Percentiles rank a stretch among this genome's conserved stretches.
Evolutionary conservation across 2,797 vertebrate genomes (phyloP).

Genomic region (Micrastur ruficollis): DNA sequence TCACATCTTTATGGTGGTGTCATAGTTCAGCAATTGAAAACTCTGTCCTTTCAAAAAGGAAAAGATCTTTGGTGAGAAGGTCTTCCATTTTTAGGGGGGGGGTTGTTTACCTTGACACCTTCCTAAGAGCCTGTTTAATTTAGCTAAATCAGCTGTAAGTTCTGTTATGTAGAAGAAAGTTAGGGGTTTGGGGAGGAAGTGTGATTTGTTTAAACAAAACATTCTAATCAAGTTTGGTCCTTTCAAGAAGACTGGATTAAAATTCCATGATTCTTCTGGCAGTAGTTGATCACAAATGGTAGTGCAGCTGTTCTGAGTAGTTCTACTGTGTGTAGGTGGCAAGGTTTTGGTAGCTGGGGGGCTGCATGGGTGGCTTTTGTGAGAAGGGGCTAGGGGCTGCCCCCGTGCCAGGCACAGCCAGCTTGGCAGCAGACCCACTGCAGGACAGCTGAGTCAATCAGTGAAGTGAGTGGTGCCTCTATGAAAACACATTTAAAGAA

Average conservation of each 20-base stretch:
- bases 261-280: neutral
- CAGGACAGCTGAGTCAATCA: neutral
- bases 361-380: neutral
- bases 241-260: neutral
- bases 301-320: neutral
- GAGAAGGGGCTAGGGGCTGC: neutral
- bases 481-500: neutral
- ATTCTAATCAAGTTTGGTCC: neutral
- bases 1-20: neutral
- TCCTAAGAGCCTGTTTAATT: neutral
- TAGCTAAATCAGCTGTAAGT: neutral
- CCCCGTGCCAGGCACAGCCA: neutral
- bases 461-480: neutral
- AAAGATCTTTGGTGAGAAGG: neutral
- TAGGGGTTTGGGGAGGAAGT: neutral
- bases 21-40: neutral
- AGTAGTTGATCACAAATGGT: neutral
- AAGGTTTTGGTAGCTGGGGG: neutral
- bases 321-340: neutral
- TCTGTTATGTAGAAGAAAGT: neutral
- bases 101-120: neutral
- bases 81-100: neutral
- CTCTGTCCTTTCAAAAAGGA: neutral
- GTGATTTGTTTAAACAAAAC: neutral
- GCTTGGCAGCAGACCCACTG: neutral